Conservation (phyloP, 2,797 vertebrate genomes). For the Rhabdomys pumilio region DNA sequence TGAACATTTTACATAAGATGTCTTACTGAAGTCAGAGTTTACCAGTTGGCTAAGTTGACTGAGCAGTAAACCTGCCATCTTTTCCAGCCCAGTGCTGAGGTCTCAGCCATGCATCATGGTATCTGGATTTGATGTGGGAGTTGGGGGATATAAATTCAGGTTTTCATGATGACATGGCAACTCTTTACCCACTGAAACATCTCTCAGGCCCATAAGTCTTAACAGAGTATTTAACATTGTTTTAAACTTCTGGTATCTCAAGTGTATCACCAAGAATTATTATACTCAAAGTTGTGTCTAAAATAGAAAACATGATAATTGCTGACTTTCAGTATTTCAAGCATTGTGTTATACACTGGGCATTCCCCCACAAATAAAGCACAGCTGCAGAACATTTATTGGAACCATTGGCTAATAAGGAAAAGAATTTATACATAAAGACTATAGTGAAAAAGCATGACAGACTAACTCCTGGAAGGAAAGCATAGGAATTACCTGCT, state of each 20-base stretch:
- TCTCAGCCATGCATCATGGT: not conserved
- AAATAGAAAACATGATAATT: slow-evolving; percentile 55
- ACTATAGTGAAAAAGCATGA: not conserved
- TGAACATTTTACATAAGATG: not conserved
- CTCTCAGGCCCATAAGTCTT: not conserved
- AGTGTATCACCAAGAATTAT: not conserved
- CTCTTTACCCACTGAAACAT: not conserved
- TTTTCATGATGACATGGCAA: not conserved
- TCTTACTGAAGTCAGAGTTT: not conserved
- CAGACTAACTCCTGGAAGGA: not conserved
- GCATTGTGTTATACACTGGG: not conserved
- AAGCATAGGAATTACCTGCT: not conserved
- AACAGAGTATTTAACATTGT: not conserved
- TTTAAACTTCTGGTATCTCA: not conserved
- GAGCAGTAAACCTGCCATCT: not conserved
- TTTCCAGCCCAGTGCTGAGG: not conserved
- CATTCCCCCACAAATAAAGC: slow-evolving; percentile 16
- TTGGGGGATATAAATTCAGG: not conserved
- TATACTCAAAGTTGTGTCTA: slow-evolving; percentile 31
- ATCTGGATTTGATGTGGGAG: not conserved
- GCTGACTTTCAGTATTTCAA: not conserved
- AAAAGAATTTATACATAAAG: not conserved
- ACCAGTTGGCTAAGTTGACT: not conserved
- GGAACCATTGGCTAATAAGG: not conserved
- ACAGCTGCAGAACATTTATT: not conserved